phyloP scores from a whole-genome alignment of 2,888 invertebrate genomes.

The Spodoptera littoralis region DNA sequence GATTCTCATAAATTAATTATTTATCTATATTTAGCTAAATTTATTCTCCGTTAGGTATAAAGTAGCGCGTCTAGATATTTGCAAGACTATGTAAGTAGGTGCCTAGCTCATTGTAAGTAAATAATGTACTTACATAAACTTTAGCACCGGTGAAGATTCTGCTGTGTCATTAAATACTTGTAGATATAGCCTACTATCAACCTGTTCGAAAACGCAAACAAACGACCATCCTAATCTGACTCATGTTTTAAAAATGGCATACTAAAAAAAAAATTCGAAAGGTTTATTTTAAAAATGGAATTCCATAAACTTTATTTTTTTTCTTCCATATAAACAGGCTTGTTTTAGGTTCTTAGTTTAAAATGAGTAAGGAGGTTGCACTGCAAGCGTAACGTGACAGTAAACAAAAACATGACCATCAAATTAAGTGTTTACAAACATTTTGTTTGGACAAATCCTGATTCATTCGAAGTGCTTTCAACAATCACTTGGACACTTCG shows the following conservation, averaged over 20 bases:
- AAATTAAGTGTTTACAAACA: conserved; percentile 14
- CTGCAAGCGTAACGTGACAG: not conserved
- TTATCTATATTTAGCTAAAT: too few relatives aligned
- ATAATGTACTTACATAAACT: too few relatives aligned
- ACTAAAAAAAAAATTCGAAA: too few relatives aligned
- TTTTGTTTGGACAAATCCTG: conserved; percentile 12
- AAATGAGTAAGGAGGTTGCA: not conserved
- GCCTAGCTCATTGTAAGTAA: too few relatives aligned
- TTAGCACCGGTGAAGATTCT: not conserved
- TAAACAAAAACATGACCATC: conserved; percentile 2
- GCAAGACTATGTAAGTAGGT: too few relatives aligned
- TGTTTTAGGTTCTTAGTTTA: too few relatives aligned
- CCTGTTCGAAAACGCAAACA: not conserved
- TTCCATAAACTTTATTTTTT: too few relatives aligned
- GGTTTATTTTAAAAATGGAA: too few relatives aligned
- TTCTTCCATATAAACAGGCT: too few relatives aligned
- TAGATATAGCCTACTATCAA: conserved; percentile 3
- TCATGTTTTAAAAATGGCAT: not conserved
- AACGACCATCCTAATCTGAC: not conserved
- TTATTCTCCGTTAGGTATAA: too few relatives aligned
- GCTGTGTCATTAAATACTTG: not conserved
- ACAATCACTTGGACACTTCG: not conserved
- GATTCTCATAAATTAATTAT: too few relatives aligned
- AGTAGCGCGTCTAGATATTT: too few relatives aligned
- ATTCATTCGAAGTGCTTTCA: conserved; percentile 5